Base-by-base conservation (phyloP, 2,797 vertebrate genomes). In the Falco cherrug region DNA sequence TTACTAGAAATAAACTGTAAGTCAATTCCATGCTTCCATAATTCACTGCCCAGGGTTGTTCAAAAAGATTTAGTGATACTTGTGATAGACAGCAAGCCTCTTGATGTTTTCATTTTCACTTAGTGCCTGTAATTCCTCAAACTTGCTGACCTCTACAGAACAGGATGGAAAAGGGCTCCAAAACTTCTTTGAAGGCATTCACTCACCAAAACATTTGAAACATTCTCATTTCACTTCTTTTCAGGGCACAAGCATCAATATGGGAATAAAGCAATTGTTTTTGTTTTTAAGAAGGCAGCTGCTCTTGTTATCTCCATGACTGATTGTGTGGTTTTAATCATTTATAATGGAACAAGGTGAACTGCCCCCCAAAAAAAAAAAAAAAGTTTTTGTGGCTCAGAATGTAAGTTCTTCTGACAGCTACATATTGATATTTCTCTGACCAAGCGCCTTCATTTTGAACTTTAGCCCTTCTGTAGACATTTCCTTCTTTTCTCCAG, bases 1-100 rank as follows among this genome's bases (percentile, higher is more conserved):
- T 97, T 97, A 98, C 98, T 98, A 97, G 97, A 98, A 98, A 98
- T 98, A 98, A 98, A 98, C 97, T 98, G 98, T 98, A 98, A 98
- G 98, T 98, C 98, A 98, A 98, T 98, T 98, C 98, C 97, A 97
- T 96, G 97, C 98, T 97, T 98, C 97, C 96, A 96, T 98, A 98
- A 98, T 97, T 98, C 98, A 98, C 97, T 97, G 97, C 97, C 97
- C 97, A 98, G 98, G 95, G 97, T 97, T 98, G 97, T 98, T 98
- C 97, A 97, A 92, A 97, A 97, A 98, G 98, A 98, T 98, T 98
- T 98, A 98, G 97, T 97, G 97, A 98, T 97, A 96, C 91, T 97
- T 92, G 74, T 98, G 98, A 98, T 96, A 97, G 98, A 98, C 98
- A 98, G 97, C 94, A 96, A 98, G 94, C 60, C 92, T 96, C 97